Percentiles rank a stretch among this genome's conserved stretches.
These are phyloP conservation scores for Syngnathus typhle DNA, from an alignment of 2,113 vertebrate genomes.

Conservation along the genomic window DNA sequence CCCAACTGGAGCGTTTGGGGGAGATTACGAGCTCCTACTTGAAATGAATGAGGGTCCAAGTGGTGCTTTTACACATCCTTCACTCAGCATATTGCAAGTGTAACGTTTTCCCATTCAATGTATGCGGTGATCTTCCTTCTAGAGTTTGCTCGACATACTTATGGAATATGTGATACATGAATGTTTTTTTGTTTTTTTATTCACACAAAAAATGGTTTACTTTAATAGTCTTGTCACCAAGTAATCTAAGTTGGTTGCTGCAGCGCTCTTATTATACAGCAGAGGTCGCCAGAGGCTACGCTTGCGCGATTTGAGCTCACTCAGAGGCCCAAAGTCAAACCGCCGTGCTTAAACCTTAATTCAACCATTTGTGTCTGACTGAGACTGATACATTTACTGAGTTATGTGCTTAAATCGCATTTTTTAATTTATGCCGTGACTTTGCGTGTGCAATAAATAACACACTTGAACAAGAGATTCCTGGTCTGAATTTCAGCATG, in stretches of 20 bases:
- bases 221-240: not conserved
- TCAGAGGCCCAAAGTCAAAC: not conserved
- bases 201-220: no score
- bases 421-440: not conserved
- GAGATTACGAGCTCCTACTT: not conserved
- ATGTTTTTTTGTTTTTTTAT: not conserved
- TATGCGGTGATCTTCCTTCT: not conserved
- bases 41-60: not conserved
- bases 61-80: not conserved
- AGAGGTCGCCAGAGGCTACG: constrained; percentile 59
- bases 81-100: not conserved
- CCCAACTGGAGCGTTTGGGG: not conserved
- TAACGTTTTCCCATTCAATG: not conserved
- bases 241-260: constrained; percentile 11
- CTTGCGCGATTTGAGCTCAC: constrained; percentile 11
- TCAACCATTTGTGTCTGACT: not conserved
- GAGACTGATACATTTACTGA: not conserved
- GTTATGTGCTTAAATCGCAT: not conserved
- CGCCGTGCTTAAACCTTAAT: not conserved
- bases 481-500: not conserved
- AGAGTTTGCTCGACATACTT: not conserved
- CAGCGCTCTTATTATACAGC: constrained; percentile 30
- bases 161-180: not conserved
- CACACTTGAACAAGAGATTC: not conserved
- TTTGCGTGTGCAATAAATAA: not conserved